Conservation (phyloP, 2,797 vertebrate species). For the Schizothorax lantsangensis region DNA sequence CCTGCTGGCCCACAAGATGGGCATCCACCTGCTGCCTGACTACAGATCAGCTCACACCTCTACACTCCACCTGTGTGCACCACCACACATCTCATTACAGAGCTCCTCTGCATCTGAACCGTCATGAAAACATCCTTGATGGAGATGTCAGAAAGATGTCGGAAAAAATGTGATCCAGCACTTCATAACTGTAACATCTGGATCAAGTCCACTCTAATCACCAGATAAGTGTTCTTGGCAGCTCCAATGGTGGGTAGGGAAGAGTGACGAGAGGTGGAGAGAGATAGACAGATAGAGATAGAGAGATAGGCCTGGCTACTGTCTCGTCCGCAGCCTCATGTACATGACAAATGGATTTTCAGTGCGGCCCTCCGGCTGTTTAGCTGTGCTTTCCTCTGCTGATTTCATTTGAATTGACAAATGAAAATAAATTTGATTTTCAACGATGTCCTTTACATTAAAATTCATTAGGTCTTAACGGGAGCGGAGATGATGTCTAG, state of each 20-base stretch:
- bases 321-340: background rate
- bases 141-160: conserved; percentile 18
- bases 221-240: conserved; percentile 26
- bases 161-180: conserved; percentile 33
- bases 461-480: conserved; percentile 48
- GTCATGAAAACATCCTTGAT: background rate
- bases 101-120: conserved; percentile 1
- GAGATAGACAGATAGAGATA: background rate
- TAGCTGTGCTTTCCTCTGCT: conserved; percentile 40
- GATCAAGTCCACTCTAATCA: conserved; percentile 46
- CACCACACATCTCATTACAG: conserved; percentile 6
- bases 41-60: conserved; percentile 30
- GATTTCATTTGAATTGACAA: conserved; percentile 58
- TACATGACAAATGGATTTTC: conserved; percentile 50
- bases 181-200: conserved; percentile 49
- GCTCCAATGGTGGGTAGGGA: background rate
- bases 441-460: conserved; percentile 34
- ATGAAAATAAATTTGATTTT: conserved; percentile 52
- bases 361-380: conserved; percentile 38
- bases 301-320: conserved; percentile 1
- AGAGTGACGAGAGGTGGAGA: background rate
- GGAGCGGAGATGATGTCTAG: background rate
- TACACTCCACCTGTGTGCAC: conserved; percentile 35
- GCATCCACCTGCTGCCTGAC: conserved; percentile 42
- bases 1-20: conserved; percentile 55